Base-by-base conservation (phyloP, 2,888 invertebrate genomes). In the Drosophila nr. perissopoda region DNA sequence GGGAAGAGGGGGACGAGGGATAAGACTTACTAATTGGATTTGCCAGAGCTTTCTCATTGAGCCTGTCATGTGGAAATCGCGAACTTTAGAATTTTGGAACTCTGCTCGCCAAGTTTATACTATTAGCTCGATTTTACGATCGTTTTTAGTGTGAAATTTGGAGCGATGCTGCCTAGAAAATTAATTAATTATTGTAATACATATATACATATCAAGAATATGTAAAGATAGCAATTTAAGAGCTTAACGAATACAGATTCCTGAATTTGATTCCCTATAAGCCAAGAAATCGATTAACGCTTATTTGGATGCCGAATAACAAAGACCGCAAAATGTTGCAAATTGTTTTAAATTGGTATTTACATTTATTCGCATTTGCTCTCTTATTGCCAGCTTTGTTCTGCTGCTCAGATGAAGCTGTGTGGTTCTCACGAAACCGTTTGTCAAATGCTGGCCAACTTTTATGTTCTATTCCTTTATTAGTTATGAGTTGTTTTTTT, bases 391-490 rank as follows among this genome's bases (percentile, higher is more conserved):
- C 42, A 42, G 21, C 21, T 8, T 21, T 7, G 21, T 5, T 21
- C 25, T 16, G 46, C 46, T 21, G 46, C 21, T 46, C 13, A 13
- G 21, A 7, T 7, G 25, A 46, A 46, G 46, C 46, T 46, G 16
- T 46, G 46, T 16, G 25, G 25, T 46, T 49, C 42, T 51, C 40
- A 27, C 29, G 25, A 49, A 42, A 42, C 60, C 60, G 49, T 34
- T 63, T 40, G 38, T 27, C 68, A 64, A 68, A 52, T n/a, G 54
- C 56, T 64, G 29, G 42, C n/a, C 36, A 52, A 27, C 49, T 52
- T 56, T 57, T 27, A 21, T 51, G 18, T 27, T 53, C 42, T 58
- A 59, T 71, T 70, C 63, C 33, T 34, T 61, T 51, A 65, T 65
- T 65, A 60, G 49, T 46, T 46, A 10, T 8, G 46, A 13, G 18